Evolutionary conservation across 2,113 vertebrate species (phyloP), one percentile per base, ranked within the genome.

Genomic region (Pelecanus crispus): DNA sequence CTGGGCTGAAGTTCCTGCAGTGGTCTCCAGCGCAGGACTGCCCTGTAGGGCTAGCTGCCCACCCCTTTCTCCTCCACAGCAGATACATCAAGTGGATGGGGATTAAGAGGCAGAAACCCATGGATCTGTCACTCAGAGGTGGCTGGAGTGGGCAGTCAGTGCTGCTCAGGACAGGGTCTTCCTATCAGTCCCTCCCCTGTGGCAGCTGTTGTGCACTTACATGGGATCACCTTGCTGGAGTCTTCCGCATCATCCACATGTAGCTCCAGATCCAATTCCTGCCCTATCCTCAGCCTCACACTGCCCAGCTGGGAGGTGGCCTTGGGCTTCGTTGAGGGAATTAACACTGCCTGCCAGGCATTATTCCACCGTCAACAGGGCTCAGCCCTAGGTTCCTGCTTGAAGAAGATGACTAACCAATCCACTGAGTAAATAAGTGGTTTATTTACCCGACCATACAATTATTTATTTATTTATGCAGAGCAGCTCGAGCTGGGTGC

Each of bases 371-470:
- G 2, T 72, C 44, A 52, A 40, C 53, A 40, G 42, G 61, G 42
- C 26, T 56, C 7, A 1, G 67, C 36, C 22, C 29, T 71, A 19
- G 36, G 45, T 53, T 62, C 67, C 67, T 42, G 36, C 36, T 62
- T 1, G 1, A n/a, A 71, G 55, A 59, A 21, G n/a, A 45, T 0
- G 4, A 66, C 32, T 29, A 5, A 3, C 24, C 32, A 62, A 31
- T 42, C 29, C 1, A 3, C 65, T 52, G 25, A n/a, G 15, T 72
- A 49, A 32, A 26, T 13, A 32, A 32, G 20, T 12, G 29, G 11
- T 49, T 61, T 42, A 22, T 52, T 83, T 59, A 15, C 36, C 38
- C 0, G 6, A 26, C 7, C 42, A 13, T 42, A 42, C 10, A 44
- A 12, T 44, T 44, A 44, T 44, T 44, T 44, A 44, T 44, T 44